A percentile compares a stretch with the other conserved stretches of the same genome.
Conservation (phyloP, 2,888 invertebrate genomes). For the Crioceris asparagi region DNA sequence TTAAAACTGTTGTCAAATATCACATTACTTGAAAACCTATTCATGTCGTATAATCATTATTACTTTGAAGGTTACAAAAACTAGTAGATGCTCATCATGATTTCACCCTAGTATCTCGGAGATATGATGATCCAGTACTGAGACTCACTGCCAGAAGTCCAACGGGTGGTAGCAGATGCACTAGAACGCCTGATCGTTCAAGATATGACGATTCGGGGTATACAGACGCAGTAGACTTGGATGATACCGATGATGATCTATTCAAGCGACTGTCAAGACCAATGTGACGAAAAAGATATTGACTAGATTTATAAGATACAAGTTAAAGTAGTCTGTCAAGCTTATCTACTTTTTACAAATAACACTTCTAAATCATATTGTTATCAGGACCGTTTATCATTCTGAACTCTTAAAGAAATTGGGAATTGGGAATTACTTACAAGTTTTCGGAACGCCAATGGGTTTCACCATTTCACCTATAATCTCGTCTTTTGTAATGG, state of each 20-base stretch:
- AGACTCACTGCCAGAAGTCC: constrained; percentile 44
- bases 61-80: constrained; percentile 56
- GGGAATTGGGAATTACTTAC: too few species aligned
- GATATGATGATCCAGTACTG: constrained; percentile 52
- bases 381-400: too few species aligned
- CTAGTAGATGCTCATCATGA: constrained; percentile 79
- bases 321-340: too few species aligned
- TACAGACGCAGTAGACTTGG: constrained; percentile 48
- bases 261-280: constrained; percentile 40
- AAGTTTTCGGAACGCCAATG: too few species aligned
- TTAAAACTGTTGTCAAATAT: not conserved
- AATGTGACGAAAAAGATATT: too few species aligned
- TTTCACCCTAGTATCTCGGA: constrained; percentile 70
- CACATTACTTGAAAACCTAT: not conserved
- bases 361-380: too few species aligned
- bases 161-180: constrained; percentile 41
- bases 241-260: constrained; percentile 57
- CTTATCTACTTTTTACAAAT: too few species aligned
- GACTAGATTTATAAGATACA: too few species aligned
- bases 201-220: constrained; percentile 65
- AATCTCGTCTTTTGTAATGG: too few species aligned
- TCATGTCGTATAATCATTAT: not conserved
- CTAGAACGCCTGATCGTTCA: constrained; percentile 42
- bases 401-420: too few species aligned
- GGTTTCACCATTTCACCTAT: too few species aligned